Evolutionary conservation across 1,140 invertebrate genomes (phyloP), one percentile per base, ranked within the genome.

Genomic region (Triops longicaudatus): DNA sequence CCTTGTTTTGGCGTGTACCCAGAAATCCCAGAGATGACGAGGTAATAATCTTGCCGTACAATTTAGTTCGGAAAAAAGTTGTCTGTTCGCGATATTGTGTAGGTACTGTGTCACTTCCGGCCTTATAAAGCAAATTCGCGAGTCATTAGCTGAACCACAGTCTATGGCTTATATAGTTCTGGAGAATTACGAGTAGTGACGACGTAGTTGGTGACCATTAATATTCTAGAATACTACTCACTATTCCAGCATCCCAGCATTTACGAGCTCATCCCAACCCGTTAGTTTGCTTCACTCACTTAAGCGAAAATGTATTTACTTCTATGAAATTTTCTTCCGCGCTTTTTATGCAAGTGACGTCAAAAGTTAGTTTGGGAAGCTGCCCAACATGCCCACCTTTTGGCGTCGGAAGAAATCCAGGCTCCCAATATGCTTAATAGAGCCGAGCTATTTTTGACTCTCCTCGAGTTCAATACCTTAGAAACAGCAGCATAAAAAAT

Each of bases 401-500:
- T 63, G 50, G 50, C 50, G 50, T 14, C 50, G 50, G 50, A 63
- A 63, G 50, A 63, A 63, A 63, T 63, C 50, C 50, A 63, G 50
- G 50, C 50, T 63, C 22, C 50, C 50, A 63, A 63, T 63, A 63
- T 63, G 50, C 50, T 63, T 63, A 63, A 63, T 63, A 63, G 50
- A 63, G 50, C n/a, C 50, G 14, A 63, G 50, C 50, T 63, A 63
- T 63, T 63, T 63, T 63, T 63, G 50, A 63, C 50, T 9, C 50
- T 63, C 50, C 50, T 22, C 14, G 50, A 17, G 50, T 63, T 63
- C 50, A 63, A 63, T 63, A 22, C 50, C 50, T 63, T 63, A 9
- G 50, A 22, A 63, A 63, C 50, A 63, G 50, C 50, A 63, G 22
- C 50, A 22, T 63, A 63, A 63, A 63, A 63, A 63, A 37, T 37